Conservation (phyloP, 2,888 invertebrate species). For the Malthinus flaveolus region DNA sequence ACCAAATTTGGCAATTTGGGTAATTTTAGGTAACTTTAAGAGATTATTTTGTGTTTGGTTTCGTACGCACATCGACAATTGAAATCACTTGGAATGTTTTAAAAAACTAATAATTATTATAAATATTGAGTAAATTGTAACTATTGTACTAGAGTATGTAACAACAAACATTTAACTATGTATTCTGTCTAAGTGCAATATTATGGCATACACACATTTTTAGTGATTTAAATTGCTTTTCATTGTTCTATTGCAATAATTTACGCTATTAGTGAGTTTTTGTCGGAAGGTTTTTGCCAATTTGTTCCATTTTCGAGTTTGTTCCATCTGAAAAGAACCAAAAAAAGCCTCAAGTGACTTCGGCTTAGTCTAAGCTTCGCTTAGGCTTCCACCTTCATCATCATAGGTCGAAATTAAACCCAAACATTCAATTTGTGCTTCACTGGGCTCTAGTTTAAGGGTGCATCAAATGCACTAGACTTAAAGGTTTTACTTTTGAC, state of each 20-base stretch:
- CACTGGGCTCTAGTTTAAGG: too few species aligned
- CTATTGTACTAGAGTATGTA: conserved; percentile 29
- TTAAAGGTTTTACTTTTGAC: too few species aligned
- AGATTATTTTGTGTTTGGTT: neutral
- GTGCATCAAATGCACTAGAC: too few species aligned
- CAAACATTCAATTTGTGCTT: too few species aligned
- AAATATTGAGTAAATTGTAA: conserved; percentile 23
- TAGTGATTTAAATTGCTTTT: conserved; percentile 20
- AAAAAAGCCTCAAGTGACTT: too few species aligned
- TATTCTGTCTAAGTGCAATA: conserved; percentile 27
- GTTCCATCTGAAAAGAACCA: too few species aligned
- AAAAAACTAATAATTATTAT: conserved; percentile 18
- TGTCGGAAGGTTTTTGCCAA: neutral
- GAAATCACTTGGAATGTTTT: conserved; percentile 25
- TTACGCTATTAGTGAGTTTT: neutral
- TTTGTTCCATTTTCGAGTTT: too few species aligned
- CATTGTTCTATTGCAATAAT: neutral
- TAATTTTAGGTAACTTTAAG: conserved; percentile 22
- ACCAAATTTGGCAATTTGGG: conserved; percentile 11
- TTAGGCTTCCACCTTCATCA: too few species aligned
- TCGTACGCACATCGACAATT: neutral
- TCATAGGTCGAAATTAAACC: too few species aligned
- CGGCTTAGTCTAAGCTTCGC: too few species aligned
- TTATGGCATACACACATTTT: conserved; percentile 23
- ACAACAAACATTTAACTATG: conserved; percentile 31